Percentiles rank a stretch among this genome's conserved stretches.
Conservation (phyloP, 2,888 invertebrate genomes). For the Eledone cirrhosa region DNA sequence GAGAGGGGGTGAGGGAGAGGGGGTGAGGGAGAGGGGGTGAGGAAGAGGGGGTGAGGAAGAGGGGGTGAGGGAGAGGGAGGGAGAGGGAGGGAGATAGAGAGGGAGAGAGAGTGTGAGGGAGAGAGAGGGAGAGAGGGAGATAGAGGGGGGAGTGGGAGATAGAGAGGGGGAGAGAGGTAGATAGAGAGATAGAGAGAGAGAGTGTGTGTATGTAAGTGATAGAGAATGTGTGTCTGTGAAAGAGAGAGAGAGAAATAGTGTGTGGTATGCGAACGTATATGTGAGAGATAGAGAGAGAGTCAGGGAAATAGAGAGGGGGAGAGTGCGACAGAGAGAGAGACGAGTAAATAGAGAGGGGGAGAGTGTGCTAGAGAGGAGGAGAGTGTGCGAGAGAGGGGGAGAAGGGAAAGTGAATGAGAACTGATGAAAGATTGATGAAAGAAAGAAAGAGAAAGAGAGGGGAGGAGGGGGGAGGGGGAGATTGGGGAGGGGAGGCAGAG, state of each 20-base stretch:
- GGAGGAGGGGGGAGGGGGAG: not conserved
- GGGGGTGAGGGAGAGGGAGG: not conserved
- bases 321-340: not conserved
- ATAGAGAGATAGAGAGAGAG: not conserved
- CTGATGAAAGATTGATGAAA: not conserved
- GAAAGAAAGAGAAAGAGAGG: not conserved
- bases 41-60: not conserved
- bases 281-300: not conserved
- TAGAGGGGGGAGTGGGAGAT: not conserved
- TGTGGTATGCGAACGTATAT: not conserved
- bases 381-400: not conserved
- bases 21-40: not conserved
- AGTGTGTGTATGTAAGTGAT: not conserved
- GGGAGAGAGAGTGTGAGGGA: not conserved
- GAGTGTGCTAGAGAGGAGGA: not conserved
- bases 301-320: not conserved
- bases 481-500: not conserved
- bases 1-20: not conserved
- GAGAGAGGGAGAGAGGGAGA: not conserved
- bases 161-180: not conserved
- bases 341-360: not conserved
- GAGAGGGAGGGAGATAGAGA: not conserved
- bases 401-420: not conserved
- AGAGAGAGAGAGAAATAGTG: not conserved
- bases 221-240: too few species aligned